Conservation (phyloP, 1,140 invertebrate genomes). For the Drosophila auraria region DNA sequence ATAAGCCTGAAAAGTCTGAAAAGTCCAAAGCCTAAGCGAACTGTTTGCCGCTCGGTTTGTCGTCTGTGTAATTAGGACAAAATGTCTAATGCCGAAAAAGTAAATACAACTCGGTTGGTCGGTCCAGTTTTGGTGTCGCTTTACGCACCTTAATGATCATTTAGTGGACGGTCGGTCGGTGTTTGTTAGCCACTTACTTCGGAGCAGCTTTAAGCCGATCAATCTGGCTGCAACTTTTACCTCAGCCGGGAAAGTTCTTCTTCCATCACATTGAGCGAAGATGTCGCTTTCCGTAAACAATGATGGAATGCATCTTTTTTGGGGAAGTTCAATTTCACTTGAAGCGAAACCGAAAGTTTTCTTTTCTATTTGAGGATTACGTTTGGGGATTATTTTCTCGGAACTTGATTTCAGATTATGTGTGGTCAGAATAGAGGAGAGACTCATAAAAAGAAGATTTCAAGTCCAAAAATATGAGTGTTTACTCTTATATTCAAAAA, state of each 20-base stretch:
- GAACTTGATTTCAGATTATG: background rate
- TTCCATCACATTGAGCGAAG: conserved; percentile 22
- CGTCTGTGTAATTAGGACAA: conserved; percentile 81
- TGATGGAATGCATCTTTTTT: conserved; percentile 18
- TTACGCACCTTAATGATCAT: conserved; percentile 64
- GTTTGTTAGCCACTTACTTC: conserved; percentile 25
- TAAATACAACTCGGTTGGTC: conserved; percentile 61
- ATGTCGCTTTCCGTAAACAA: conserved; percentile 18
- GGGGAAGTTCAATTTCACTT: conserved; percentile 40
- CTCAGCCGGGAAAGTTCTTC: conserved; percentile 39
- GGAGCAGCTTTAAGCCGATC: conserved; percentile 34
- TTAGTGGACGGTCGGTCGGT: conserved; percentile 18
- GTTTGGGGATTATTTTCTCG: conserved; percentile 4
- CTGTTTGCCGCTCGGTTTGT: conserved; percentile 45
- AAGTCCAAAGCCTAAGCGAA: conserved; percentile 14
- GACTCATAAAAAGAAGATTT: background rate
- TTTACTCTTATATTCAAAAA: background rate
- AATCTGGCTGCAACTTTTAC: conserved; percentile 41
- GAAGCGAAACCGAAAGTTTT: conserved; percentile 40
- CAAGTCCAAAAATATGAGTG: too few species aligned
- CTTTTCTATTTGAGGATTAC: conserved; percentile 39
- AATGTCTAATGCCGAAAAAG: conserved; percentile 81
- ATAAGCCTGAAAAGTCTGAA: conserved; percentile 12
- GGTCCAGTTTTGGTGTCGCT: conserved; percentile 59
- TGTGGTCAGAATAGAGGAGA: background rate